Evolutionary conservation across 2,113 vertebrate species (phyloP), one percentile per base, ranked within the genome.

Genomic region (Alectura lathami): DNA sequence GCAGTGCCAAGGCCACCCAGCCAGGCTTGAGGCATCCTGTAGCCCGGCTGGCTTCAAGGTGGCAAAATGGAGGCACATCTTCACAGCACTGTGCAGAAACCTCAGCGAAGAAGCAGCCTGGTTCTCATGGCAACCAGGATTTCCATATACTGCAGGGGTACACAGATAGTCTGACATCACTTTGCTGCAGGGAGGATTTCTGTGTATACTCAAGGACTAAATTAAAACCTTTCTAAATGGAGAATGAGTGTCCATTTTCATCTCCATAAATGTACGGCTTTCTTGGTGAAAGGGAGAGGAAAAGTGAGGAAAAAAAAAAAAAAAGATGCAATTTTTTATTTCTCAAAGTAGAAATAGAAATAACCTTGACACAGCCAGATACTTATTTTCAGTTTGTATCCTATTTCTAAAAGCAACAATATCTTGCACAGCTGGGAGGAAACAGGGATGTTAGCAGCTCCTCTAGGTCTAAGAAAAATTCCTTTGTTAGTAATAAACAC

Each of bases 71-170:
- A 97, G 91, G 81, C 77, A n/a, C 2, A 1, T 64, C 81, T 82
- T 64, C 73, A 17, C 20, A 54, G 83, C 88, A 47, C 80, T 13
- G 29, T 42, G 83, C 17, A 9, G 79, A 88, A 90, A 76, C 64
- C 88, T 86, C 88, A 40, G 88, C 2, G 9, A 67, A 94, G 95
- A 30, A 75, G 86, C 92, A 96, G 83, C 59, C 83, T 91, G 86
- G 94, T 97, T 97, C 92, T 95, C 96, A 97, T 97, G 94, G 95
- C 64, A 97, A 97, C 96, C 95, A 97, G 96, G 94, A 96, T 96
- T 95, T 97, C 96, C 94, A 96, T 93, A 73, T 89, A 94, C 91
- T 93, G 96, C 95, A 96, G 91, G 83, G 81, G 57, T 72, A 88
- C 91, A 83, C 91, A 83, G 70, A 56, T 9, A 72, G 86, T 88